Percentiles rank a stretch among this genome's conserved stretches.
phyloP scores from a whole-genome alignment of 2,888 invertebrate species.

The Apamea sordens region DNA sequence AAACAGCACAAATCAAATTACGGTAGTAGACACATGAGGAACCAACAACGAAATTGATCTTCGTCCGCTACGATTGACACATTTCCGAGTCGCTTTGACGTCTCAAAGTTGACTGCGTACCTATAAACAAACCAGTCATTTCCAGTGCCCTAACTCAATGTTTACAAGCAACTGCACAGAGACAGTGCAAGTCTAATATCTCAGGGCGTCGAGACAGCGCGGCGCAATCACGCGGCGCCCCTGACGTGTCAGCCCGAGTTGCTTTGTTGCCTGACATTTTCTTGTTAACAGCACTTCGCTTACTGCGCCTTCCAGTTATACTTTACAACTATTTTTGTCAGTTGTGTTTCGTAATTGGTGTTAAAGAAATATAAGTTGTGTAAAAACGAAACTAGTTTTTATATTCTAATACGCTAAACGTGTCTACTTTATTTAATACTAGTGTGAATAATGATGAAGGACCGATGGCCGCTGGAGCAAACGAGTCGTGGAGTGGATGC shows the following conservation, averaged over 20 bases:
- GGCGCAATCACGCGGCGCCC: constrained; percentile 84
- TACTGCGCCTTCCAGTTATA: constrained; percentile 64
- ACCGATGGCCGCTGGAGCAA: no score
- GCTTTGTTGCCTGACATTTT: constrained; percentile 86
- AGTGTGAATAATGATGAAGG: no score
- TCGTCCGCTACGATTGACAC: not conserved
- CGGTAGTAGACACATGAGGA: not conserved
- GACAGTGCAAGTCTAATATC: constrained; percentile 87
- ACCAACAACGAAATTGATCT: no score
- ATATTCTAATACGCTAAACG: no score
- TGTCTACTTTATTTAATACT: no score
- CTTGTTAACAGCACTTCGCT: constrained; percentile 83
- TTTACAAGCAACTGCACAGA: constrained; percentile 73
- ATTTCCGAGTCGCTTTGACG: no score
- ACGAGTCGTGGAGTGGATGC: no score
- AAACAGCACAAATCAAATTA: not conserved
- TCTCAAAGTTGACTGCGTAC: not conserved
- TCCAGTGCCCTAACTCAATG: constrained; percentile 70
- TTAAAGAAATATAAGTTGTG: no score
- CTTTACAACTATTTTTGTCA: no score
- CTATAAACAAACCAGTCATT: constrained; percentile 14
- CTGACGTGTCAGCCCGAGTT: constrained; percentile 78
- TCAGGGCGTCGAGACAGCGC: constrained; percentile 83
- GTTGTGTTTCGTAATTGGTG: no score
- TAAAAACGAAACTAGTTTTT: no score